phyloP scores from a whole-genome alignment of 2,888 invertebrate species.

The Tachina lurida region DNA sequence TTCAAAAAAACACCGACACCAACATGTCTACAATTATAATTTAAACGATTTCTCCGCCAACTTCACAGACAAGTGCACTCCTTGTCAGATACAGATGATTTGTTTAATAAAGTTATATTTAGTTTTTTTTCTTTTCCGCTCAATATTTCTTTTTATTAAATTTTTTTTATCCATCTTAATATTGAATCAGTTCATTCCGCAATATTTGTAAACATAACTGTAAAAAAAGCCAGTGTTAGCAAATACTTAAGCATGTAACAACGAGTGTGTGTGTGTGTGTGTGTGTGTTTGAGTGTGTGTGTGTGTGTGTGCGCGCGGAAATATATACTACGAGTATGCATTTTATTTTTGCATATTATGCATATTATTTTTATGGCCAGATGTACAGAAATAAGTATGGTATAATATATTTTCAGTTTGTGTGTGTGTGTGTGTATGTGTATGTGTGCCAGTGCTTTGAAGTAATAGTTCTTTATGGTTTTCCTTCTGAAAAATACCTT shows the following conservation, averaged over 20 bases:
- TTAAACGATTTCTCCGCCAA: constrained; percentile 1
- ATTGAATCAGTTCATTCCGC: constrained; percentile 18
- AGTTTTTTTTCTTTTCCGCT: constrained; percentile 10
- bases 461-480: constrained; percentile 50
- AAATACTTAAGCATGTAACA: not conserved
- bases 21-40: not conserved
- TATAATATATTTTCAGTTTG: constrained; percentile 15
- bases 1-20: not conserved
- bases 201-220: constrained; percentile 41
- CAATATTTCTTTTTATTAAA: constrained; percentile 3
- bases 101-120: constrained; percentile 37
- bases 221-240: not conserved
- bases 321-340: constrained; percentile 43
- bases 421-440: not conserved
- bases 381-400: constrained; percentile 38
- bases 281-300: not conserved
- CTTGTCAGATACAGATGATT: constrained; percentile 36
- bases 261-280: not conserved
- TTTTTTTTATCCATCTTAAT: not conserved
- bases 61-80: constrained; percentile 16
- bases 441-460: not conserved
- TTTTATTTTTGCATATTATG: constrained; percentile 69
- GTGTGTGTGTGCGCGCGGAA: not conserved
- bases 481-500: constrained; percentile 15
- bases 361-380: constrained; percentile 67